Evolutionary conservation across 2,797 vertebrate genomes (phyloP).

Genomic region (Clarias fuscus): DNA sequence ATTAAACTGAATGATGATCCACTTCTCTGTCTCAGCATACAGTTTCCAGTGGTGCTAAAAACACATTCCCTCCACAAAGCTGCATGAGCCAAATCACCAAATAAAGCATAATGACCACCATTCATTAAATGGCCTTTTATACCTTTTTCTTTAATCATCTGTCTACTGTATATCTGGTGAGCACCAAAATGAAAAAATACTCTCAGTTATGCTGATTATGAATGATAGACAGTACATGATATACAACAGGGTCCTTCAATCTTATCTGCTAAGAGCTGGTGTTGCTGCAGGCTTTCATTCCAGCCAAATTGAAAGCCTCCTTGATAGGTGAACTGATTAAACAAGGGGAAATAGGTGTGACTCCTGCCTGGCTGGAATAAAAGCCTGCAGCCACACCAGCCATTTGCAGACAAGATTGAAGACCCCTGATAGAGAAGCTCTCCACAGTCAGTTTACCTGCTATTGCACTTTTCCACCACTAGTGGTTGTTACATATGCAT

Average conservation of each 20-base stretch:
- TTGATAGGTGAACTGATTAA: neutral
- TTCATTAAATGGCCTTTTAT: neutral
- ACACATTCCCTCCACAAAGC: neutral
- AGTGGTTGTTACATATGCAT: neutral
- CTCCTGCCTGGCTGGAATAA: neutral
- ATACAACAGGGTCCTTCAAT: neutral
- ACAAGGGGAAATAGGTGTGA: neutral
- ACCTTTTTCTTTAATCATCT: neutral
- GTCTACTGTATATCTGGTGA: neutral
- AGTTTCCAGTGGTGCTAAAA: neutral
- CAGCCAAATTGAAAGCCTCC: neutral
- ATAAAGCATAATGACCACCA: neutral
- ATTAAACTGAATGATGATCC: neutral
- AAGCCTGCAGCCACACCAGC: neutral
- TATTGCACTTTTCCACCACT: neutral
- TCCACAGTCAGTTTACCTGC: neutral
- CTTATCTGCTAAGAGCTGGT: neutral
- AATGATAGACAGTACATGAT: neutral
- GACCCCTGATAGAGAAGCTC: neutral
- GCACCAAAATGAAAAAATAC: neutral
- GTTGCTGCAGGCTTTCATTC: neutral
- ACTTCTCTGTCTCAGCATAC: neutral
- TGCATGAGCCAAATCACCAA: neutral
- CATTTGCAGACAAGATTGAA: neutral
- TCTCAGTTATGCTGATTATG: neutral